Evolutionary conservation across 2,888 invertebrate genomes (phyloP).

Genomic region (Kuschelorhynchus macadamiae): DNA sequence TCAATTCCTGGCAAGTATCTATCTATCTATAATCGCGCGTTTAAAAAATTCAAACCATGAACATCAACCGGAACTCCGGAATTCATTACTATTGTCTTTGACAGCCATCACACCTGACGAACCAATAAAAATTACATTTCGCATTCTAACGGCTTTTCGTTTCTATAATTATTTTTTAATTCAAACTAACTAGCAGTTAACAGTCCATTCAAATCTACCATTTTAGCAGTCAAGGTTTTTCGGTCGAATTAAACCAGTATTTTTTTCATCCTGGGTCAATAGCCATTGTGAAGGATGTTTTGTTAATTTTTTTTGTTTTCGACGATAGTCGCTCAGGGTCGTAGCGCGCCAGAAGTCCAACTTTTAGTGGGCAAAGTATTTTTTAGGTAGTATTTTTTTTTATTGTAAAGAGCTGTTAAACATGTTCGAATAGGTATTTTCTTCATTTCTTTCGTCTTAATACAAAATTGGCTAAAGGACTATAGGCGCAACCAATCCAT

Average conservation of each 20-base stretch:
- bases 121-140: constrained; percentile 39
- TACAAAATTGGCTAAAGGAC: too few species aligned
- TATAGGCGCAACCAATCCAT: too few species aligned
- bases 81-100: constrained; percentile 22
- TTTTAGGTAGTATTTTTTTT: too few species aligned
- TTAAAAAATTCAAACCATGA: constrained; percentile 1
- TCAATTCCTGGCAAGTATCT: too few species aligned
- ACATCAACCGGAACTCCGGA: constrained; percentile 12
- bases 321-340: too few species aligned
- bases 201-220: constrained; percentile 38
- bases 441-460: too few species aligned
- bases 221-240: constrained; percentile 47
- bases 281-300: constrained; percentile 49
- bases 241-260: constrained; percentile 48
- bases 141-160: constrained; percentile 41
- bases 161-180: constrained; percentile 36
- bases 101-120: constrained; percentile 1
- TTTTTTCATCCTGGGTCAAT: constrained; percentile 53
- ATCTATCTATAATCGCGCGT: too few species aligned
- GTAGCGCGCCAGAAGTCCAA: too few species aligned
- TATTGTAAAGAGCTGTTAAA: too few species aligned
- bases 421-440: too few species aligned
- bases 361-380: too few species aligned
- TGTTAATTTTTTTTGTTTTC: constrained; percentile 27
- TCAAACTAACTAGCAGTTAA: constrained; percentile 28